A percentile compares a stretch with the other conserved stretches of the same genome.
phyloP scores from a whole-genome alignment of 2,888 invertebrate genomes.

The Pecten maximus region DNA sequence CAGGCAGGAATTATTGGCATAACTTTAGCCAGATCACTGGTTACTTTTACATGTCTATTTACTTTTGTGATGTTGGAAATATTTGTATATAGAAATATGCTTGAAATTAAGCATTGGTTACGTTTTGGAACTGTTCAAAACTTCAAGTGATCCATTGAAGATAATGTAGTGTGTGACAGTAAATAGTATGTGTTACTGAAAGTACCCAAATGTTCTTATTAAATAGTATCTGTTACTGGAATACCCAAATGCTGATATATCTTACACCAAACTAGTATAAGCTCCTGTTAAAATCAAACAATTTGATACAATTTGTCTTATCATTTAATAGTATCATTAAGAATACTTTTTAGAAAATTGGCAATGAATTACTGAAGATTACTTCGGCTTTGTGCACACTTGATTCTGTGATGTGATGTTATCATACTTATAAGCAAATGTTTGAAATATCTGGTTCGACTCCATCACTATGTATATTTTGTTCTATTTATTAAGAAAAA shows the following conservation, averaged over 20 bases:
- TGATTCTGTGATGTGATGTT: not conserved
- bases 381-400: not conserved
- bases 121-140: no score
- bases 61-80: constrained; percentile 3
- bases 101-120: no score
- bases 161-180: no score
- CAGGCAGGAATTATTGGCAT: not conserved
- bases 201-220: no score
- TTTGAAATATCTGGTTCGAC: not conserved
- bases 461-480: not conserved
- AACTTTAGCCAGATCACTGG: not conserved
- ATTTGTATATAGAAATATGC: not conserved
- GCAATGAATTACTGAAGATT: not conserved
- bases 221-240: no score
- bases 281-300: no score
- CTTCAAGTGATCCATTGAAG: no score
- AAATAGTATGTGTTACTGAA: no score
- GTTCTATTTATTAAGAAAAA: not conserved
- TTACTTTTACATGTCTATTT: not conserved
- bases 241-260: no score
- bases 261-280: no score
- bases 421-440: not conserved
- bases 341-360: not conserved
- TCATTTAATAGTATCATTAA: no score
- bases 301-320: no score